phyloP scores from a whole-genome alignment of 2,797 vertebrate genomes.

The Gallinago solitaria region DNA sequence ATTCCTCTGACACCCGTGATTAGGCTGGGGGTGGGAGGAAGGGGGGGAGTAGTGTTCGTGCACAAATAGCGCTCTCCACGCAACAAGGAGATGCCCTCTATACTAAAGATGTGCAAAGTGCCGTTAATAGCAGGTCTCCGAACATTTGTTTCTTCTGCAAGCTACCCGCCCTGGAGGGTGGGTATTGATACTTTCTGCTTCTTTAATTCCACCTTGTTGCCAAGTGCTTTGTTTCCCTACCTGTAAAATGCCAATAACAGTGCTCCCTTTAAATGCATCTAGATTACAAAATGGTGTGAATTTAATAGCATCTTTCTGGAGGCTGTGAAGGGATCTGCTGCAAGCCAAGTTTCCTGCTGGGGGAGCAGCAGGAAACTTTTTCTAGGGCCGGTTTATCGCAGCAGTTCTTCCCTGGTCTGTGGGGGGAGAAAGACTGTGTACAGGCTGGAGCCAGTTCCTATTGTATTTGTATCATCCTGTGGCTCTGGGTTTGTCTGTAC shows the following conservation, averaged over 20 bases:
- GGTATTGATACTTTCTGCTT: background rate
- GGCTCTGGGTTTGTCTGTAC: background rate
- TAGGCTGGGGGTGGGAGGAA: background rate
- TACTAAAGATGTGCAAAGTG: background rate
- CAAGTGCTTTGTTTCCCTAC: conserved; percentile 26
- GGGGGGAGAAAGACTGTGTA: background rate
- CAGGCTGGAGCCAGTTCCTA: background rate
- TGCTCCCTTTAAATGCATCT: background rate
- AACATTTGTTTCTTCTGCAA: background rate
- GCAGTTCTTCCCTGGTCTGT: background rate
- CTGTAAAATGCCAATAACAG: background rate
- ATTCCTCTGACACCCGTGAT: background rate
- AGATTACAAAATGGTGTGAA: background rate
- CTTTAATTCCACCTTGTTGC: conserved; percentile 28
- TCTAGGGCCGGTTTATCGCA: background rate
- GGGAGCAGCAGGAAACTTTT: conserved; percentile 56
- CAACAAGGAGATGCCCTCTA: background rate
- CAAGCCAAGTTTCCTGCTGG: conserved; percentile 9
- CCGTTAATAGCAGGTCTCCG: background rate
- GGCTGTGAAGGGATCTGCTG: background rate
- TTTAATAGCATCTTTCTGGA: background rate
- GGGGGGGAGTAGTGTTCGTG: background rate
- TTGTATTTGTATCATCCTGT: background rate
- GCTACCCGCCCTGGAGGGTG: background rate
- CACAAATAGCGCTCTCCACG: conserved; percentile 11